phyloP scores from a whole-genome alignment of 2,113 vertebrate genomes.

The Promerops cafer region DNA sequence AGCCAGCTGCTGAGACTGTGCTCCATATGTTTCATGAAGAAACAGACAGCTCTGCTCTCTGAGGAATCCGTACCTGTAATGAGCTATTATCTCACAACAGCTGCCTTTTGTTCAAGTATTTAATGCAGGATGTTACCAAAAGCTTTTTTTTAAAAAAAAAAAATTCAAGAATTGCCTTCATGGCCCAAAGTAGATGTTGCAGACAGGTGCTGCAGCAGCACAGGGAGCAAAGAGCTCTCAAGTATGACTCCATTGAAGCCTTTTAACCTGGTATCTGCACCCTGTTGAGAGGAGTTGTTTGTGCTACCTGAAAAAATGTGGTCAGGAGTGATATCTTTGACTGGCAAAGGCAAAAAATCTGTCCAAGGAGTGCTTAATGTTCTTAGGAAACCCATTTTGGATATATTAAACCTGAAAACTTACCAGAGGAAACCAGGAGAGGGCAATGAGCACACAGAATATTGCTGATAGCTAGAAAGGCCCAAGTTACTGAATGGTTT shows the following conservation, averaged over 20 bases:
- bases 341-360: neutral
- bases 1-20: neutral
- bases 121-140: neutral
- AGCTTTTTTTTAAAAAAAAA: neutral
- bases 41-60: neutral
- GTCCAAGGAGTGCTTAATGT: neutral
- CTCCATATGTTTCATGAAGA: neutral
- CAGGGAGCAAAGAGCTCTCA: neutral
- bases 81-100: neutral
- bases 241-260: neutral
- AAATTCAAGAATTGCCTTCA: neutral
- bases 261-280: neutral
- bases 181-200: accelerated
- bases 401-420: neutral
- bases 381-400: neutral
- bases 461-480: neutral
- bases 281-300: neutral
- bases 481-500: neutral
- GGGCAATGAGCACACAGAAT: constrained; percentile 67
- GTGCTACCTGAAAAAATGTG: neutral
- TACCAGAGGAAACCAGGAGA: constrained; percentile 71
- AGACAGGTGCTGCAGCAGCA: neutral
- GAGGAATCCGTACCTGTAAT: neutral
- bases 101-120: neutral
- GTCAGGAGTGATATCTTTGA: accelerated